Base-by-base conservation (phyloP, 2,797 vertebrate species). In the Buphagus erythrorhynchus region DNA sequence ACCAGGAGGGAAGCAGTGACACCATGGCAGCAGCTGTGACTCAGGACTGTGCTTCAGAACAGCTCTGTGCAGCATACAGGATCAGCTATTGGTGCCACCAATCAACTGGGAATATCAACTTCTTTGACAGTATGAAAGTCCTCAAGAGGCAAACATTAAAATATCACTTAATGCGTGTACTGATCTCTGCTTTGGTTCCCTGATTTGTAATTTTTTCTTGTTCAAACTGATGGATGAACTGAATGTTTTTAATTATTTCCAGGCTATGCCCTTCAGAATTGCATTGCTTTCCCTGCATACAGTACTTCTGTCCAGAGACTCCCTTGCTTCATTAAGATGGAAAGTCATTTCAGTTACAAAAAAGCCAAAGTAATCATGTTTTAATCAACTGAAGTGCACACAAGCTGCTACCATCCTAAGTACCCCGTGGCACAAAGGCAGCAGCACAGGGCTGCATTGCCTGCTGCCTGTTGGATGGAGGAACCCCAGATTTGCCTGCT, bases 231-330 rank as follows among this genome's bases (percentile, higher is more conserved):
- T 81, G 79, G 90, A 96, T 83, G 75, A 96, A 93, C 45, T 4
- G 18, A 91, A 90, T 2, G 4, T 35, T 94, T 94, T 88, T 85
- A 95, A 95, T 95, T 94, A 94, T 88, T 95, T 95, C 80, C 90
- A 88, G 79, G 54, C n/a, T 91, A 86, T 91, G 75, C 85, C 85
- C 90, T 95, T 96, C 85, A 94, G 91, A 94, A 93, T 74, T 80
- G 75, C 87, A 88, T 6, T 65, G 46, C 93, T 82, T 86, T 93
- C 65, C 82, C 72, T 68, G 68, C 4, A 74, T 49, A 82, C 51
- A 77, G 61, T 63, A 58, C 91, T 95, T 92, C 95, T 90, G 90
- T 69, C 91, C 87, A 83, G 94, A 95, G 93, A 97, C 82, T 96
- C 90, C 91, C 94, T 86, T 59, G 63, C 72, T 95, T 96, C 90